Percentiles rank a stretch among this genome's conserved stretches.
Evolutionary conservation across 2,888 invertebrate species (phyloP).

Genomic region (Drosophila borborema): DNA sequence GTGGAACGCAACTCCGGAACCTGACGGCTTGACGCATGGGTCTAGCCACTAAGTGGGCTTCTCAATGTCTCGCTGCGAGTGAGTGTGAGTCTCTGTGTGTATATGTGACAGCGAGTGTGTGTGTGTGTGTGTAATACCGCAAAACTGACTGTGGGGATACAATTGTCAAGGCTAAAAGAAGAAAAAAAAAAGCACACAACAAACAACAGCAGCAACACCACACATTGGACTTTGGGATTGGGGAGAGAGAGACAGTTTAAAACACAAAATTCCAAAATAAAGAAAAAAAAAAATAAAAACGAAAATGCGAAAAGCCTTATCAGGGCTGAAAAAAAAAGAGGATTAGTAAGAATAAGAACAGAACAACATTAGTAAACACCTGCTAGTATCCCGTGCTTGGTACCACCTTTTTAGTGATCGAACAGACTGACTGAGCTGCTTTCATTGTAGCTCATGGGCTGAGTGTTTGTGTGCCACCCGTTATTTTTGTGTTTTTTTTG

Average conservation of each 20-base stretch:
- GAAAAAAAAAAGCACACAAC: constrained; percentile 9
- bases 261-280: too few species aligned
- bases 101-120: constrained; percentile 4
- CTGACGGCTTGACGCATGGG: constrained; percentile 62
- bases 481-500: too few species aligned
- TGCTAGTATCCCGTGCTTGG: too few species aligned
- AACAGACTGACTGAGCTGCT: too few species aligned
- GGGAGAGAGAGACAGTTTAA: constrained; percentile 56
- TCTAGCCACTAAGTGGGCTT: constrained; percentile 61
- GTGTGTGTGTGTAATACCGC: constrained; percentile 20
- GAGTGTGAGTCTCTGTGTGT: not conserved
- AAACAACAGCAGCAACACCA: constrained; percentile 13
- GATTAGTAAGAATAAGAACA: too few species aligned
- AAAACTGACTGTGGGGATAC: constrained; percentile 44
- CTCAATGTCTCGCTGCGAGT: constrained; percentile 39
- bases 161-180: constrained; percentile 60
- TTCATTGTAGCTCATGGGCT: too few species aligned
- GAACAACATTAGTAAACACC: too few species aligned
- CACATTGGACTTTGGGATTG: constrained; percentile 28
- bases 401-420: too few species aligned
- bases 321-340: too few species aligned
- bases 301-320: not conserved
- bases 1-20: constrained; percentile 39
- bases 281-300: not conserved
- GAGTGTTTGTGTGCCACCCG: too few species aligned